Evolutionary conservation across 2,888 invertebrate species (phyloP).

Genomic region (Dione juno): DNA sequence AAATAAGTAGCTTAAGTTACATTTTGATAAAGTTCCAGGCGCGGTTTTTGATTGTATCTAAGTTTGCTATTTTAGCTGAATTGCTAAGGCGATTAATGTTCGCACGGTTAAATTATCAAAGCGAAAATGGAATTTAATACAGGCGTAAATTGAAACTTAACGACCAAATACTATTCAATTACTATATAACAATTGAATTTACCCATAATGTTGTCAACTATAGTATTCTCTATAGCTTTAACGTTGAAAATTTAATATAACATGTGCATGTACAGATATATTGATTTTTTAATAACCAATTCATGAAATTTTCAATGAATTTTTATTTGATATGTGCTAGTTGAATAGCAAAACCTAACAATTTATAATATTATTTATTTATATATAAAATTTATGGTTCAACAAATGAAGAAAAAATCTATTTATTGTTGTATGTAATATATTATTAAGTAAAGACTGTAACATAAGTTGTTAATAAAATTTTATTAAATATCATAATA

Average conservation of each 20-base stretch:
- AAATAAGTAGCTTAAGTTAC: neutral
- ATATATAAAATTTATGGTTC: no score
- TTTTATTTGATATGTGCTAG: no score
- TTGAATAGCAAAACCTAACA: no score
- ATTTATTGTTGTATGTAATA: no score
- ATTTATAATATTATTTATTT: no score
- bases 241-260: neutral
- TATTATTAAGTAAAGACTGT: no score
- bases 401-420: no score
- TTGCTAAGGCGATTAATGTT: conserved; percentile 10
- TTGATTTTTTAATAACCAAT: neutral
- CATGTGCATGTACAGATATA: neutral
- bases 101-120: conserved; percentile 17
- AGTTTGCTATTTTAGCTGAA: neutral
- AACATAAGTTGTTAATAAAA: no score
- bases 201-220: neutral
- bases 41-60: neutral
- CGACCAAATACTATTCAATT: neutral
- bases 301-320: no score
- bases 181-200: neutral
- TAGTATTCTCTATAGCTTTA: neutral
- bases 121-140: conserved; percentile 7
- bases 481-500: no score
- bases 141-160: neutral
- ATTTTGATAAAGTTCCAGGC: neutral